Conservation (phyloP, 2,888 invertebrate genomes). For the Adelphocoris suturalis region DNA sequence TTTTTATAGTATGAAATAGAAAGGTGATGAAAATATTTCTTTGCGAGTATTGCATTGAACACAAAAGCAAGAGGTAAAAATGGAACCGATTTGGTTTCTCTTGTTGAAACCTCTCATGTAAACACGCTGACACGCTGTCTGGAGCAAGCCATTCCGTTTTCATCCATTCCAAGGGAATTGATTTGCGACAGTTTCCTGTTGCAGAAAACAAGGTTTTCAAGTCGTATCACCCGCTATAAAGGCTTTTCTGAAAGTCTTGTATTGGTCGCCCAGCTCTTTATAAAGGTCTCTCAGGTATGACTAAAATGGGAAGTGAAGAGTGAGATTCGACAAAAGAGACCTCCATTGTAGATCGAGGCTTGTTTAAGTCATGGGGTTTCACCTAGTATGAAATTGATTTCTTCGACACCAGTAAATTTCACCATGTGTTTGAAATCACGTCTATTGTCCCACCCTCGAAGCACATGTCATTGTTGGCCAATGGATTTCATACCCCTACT, state of each 20-base stretch:
- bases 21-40: background rate
- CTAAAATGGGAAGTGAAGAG: conserved; percentile 22
- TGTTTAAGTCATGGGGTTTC: conserved; percentile 27
- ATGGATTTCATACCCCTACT: background rate
- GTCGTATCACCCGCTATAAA: conserved; percentile 15
- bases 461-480: background rate
- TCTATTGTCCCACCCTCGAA: background rate
- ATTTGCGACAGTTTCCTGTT: conserved; percentile 36
- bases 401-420: background rate
- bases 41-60: background rate
- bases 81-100: conserved; percentile 14
- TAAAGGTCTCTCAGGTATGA: conserved; percentile 9
- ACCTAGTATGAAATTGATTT: conserved; percentile 26
- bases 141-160: conserved; percentile 30
- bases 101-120: background rate
- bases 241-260: conserved; percentile 11
- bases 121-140: conserved; percentile 18
- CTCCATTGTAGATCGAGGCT: conserved; percentile 20
- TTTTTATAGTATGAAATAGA: background rate
- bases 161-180: conserved; percentile 16
- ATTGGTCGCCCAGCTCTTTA: background rate
- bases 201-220: conserved; percentile 30
- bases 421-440: background rate
- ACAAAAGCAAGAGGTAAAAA: background rate
- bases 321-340: conserved; percentile 1